Evolutionary conservation across 2,888 invertebrate species (phyloP).

Genomic region (Tryphoninae sp.): DNA sequence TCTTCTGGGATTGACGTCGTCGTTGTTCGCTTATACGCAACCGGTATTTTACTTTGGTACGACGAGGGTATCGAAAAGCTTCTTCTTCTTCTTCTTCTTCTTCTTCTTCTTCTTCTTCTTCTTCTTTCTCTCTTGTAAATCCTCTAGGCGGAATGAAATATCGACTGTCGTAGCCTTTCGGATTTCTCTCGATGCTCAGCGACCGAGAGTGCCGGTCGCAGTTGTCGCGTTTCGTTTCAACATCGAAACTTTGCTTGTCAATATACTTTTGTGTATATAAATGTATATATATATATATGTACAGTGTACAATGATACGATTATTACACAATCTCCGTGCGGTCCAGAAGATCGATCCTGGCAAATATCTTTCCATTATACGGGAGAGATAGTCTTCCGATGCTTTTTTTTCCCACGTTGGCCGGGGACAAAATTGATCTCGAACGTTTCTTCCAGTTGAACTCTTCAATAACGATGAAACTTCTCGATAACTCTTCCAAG

Average conservation of each 20-base stretch:
- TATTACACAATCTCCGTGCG: background rate
- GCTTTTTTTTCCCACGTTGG: background rate
- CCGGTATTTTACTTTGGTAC: constrained; percentile 39
- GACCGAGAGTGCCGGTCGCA: constrained; percentile 20
- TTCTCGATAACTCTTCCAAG: constrained; percentile 12
- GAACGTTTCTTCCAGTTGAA: constrained; percentile 18
- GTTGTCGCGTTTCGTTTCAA: constrained; percentile 32
- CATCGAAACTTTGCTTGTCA: constrained; percentile 15
- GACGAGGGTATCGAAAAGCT: constrained; percentile 25
- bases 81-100: background rate
- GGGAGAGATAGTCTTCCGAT: constrained; percentile 5
- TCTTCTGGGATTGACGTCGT: constrained; percentile 1
- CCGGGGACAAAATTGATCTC: background rate
- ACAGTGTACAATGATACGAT: background rate
- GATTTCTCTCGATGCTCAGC: background rate
- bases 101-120: constrained; percentile 5
- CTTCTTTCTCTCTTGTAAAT: constrained; percentile 18
- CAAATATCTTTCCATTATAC: background rate
- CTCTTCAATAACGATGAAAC: constrained; percentile 47
- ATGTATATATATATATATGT: background rate
- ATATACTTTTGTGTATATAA: background rate
- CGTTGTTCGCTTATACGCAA: constrained; percentile 7
- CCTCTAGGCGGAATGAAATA: constrained; percentile 51
- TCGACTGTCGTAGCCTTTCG: constrained; percentile 36
- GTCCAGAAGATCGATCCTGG: background rate